Evolutionary conservation across 2,888 invertebrate species (phyloP).

Genomic region (Rhogogaster chlorosoma): DNA sequence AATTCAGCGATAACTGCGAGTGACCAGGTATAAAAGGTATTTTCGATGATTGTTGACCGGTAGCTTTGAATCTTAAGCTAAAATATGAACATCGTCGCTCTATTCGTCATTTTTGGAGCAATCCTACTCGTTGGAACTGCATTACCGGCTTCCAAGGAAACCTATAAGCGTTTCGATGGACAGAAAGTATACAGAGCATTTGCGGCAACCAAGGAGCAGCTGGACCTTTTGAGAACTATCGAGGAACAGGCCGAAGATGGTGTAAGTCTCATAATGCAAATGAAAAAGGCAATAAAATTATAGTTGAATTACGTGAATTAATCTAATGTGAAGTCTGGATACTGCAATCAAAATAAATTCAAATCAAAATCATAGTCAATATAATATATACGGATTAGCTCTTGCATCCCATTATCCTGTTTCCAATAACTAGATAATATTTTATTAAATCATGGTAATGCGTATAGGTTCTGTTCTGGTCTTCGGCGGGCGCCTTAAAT

Average conservation of each 20-base stretch:
- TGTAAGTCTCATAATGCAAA: slow-evolving; percentile 13
- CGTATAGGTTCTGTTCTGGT: slow-evolving; percentile 51
- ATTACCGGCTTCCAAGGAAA: slow-evolving; percentile 12
- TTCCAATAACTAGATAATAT: background rate
- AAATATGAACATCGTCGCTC: background rate
- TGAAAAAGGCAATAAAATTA: background rate
- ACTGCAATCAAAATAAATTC: background rate
- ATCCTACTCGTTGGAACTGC: background rate
- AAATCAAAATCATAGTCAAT: background rate
- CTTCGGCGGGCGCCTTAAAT: slow-evolving; percentile 28
- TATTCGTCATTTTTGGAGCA: background rate
- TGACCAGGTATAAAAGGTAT: slow-evolving; percentile 27
- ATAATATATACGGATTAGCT: background rate
- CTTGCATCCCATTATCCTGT: background rate
- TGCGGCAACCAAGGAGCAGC: slow-evolving; percentile 27
- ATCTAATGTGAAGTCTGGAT: background rate
- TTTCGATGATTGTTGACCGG: background rate
- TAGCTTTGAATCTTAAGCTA: background rate
- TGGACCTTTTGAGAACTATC: slow-evolving; percentile 40
- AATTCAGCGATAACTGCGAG: slow-evolving; percentile 5
- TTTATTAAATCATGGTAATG: background rate
- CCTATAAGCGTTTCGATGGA: slow-evolving; percentile 35
- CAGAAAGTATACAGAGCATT: slow-evolving; percentile 49
- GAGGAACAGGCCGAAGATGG: slow-evolving; percentile 30
- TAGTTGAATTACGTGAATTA: background rate